These are phyloP conservation scores for Antennarius striatus DNA, from an alignment of 2,113 vertebrate species.

Conservation along the genomic window DNA sequence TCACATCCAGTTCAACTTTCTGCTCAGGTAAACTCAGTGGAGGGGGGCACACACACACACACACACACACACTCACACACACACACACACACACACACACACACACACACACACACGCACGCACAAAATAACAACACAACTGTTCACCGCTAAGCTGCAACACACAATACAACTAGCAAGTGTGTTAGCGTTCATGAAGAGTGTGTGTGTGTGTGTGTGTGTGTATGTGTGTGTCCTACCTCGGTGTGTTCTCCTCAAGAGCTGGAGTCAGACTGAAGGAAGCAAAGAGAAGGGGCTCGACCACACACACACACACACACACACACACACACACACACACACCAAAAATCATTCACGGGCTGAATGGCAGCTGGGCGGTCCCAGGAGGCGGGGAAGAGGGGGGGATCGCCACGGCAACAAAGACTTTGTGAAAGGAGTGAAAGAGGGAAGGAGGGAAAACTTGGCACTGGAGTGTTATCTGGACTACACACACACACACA, in stretches of 20 bases:
- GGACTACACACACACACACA: constrained; percentile 22
- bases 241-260: constrained; percentile 24
- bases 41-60: neutral
- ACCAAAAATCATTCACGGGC: constrained; percentile 26
- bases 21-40: neutral
- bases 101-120: no score
- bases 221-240: no score
- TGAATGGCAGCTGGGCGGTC: constrained; percentile 70
- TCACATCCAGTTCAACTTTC: neutral
- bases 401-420: constrained; percentile 50
- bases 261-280: constrained; percentile 40
- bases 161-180: no score
- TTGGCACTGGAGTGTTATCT: constrained; percentile 52
- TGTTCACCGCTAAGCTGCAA: no score
- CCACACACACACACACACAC: constrained; percentile 47
- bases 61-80: no score
- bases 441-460: constrained; percentile 53
- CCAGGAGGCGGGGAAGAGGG: constrained; percentile 19
- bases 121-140: no score
- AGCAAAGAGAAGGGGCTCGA: constrained; percentile 23
- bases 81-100: neutral
- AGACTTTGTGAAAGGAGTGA: constrained; percentile 54
- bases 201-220: no score
- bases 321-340: constrained; percentile 34
- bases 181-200: no score